A percentile compares a stretch with the other conserved stretches of the same genome.
These are phyloP conservation scores for Drosophila melanogaster DNA, from an alignment of 1,140 invertebrate genomes.

Conservation along the genomic window DNA sequence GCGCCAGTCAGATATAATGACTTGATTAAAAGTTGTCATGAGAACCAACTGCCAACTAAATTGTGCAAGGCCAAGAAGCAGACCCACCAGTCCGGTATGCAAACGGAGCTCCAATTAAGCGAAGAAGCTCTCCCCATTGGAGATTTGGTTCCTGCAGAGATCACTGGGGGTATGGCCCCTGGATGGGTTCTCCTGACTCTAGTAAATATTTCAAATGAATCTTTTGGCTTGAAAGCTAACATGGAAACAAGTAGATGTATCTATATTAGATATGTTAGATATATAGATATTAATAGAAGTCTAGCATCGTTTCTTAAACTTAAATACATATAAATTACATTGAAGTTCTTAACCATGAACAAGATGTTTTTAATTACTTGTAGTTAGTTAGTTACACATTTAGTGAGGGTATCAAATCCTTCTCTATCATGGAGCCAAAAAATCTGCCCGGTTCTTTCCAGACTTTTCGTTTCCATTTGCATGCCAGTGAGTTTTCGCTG, in stretches of 20 bases:
- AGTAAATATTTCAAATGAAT: background rate
- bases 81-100: slow-evolving; percentile 22
- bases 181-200: background rate
- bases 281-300: no score
- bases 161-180: background rate
- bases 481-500: slow-evolving; percentile 57
- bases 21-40: slow-evolving; percentile 82
- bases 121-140: slow-evolving; percentile 20
- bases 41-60: slow-evolving; percentile 44
- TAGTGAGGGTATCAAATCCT: slow-evolving; percentile 13
- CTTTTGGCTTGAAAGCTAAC: background rate
- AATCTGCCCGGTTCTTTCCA: slow-evolving; percentile 1
- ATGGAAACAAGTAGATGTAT: background rate
- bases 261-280: no score
- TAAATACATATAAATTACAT: background rate
- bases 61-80: slow-evolving; percentile 35
- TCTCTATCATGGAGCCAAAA: background rate
- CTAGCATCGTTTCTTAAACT: background rate
- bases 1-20: slow-evolving; percentile 76
- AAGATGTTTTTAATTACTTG: background rate
- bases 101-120: slow-evolving; percentile 67
- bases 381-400: background rate
- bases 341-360: no score
- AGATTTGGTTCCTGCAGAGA: slow-evolving; percentile 1
- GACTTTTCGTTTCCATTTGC: slow-evolving; percentile 59